Evolutionary conservation across 2,888 invertebrate species (phyloP).

Genomic region (Plagodis pulveraria): DNA sequence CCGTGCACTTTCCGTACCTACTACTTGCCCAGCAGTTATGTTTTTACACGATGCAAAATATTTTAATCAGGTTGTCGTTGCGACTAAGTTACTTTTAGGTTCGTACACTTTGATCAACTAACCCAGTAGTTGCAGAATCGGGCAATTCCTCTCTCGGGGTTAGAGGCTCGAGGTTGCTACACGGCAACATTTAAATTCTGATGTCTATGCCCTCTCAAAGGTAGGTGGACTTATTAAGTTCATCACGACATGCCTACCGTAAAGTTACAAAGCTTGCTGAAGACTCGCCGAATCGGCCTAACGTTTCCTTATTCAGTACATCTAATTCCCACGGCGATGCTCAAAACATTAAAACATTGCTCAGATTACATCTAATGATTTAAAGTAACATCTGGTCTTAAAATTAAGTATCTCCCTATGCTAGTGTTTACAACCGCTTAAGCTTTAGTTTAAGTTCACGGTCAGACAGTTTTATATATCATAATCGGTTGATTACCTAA

Average conservation of each 20-base stretch:
- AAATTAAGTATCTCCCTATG: slow-evolving; percentile 7
- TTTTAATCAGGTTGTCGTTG: no score
- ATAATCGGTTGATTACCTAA: slow-evolving; percentile 66
- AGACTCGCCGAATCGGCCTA: slow-evolving; percentile 36
- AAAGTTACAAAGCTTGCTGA: slow-evolving; percentile 32
- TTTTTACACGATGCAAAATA: no score
- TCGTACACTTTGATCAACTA: no score
- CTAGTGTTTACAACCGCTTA: slow-evolving; percentile 1
- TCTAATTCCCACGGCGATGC: slow-evolving; percentile 32
- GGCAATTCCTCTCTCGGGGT: no score
- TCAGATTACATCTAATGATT: slow-evolving; percentile 27
- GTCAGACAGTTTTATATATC: slow-evolving; percentile 59
- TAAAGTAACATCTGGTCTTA: slow-evolving; percentile 12
- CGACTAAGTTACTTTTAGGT: no score
- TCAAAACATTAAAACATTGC: slow-evolving; percentile 30
- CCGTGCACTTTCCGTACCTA: no score
- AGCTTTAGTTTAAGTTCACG: slow-evolving; percentile 64
- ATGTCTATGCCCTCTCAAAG: no score
- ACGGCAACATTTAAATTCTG: no score
- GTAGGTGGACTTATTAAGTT: slow-evolving; percentile 31
- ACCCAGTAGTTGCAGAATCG: no score
- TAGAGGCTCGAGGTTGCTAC: no score
- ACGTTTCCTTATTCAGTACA: slow-evolving; percentile 39
- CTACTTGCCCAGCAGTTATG: no score
- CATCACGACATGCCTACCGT: slow-evolving; percentile 45